Percentiles rank a stretch among this genome's conserved stretches.
Conservation (phyloP, 1,140 invertebrate species). For the Listronotus oregonensis region DNA sequence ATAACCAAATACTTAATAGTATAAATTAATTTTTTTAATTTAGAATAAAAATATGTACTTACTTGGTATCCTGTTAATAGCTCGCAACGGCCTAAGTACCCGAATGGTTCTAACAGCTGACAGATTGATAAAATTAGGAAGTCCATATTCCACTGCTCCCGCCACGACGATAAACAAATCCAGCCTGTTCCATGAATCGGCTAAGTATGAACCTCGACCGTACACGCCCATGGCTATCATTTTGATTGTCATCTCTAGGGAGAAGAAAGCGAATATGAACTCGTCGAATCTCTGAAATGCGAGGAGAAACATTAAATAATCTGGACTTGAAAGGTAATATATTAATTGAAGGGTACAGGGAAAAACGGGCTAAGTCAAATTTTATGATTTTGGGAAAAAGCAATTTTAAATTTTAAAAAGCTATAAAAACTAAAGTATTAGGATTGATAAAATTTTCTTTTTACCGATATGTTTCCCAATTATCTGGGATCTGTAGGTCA, state of each 20-base stretch:
- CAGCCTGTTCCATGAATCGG: constrained; percentile 97
- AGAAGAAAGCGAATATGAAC: constrained; percentile 98
- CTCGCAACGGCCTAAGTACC: constrained; percentile 91
- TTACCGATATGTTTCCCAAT: too few relatives aligned
- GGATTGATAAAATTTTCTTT: too few relatives aligned
- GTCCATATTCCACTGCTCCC: constrained; percentile 91
- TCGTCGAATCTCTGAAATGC: constrained; percentile 89
- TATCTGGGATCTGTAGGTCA: too few relatives aligned
- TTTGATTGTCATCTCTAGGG: constrained; percentile 95
- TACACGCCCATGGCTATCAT: constrained; percentile 98
- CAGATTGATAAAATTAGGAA: constrained; percentile 93
- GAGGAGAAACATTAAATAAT: too few relatives aligned
- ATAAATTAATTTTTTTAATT: background rate
- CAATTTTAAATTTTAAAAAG: too few relatives aligned
- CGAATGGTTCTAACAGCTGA: constrained; percentile 97
- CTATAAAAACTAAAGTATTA: too few relatives aligned
- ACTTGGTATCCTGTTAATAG: constrained; percentile 99
- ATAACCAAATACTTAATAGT: too few relatives aligned
- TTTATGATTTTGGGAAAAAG: too few relatives aligned
- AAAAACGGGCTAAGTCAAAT: too few relatives aligned
- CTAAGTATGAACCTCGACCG: constrained; percentile 92
- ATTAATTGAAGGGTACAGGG: too few relatives aligned
- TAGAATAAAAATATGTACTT: constrained; percentile 70
- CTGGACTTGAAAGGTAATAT: too few relatives aligned
- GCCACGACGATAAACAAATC: constrained; percentile 98